Conservation (phyloP, 2,797 vertebrate genomes). For the Gobionotothen gibberifrons region DNA sequence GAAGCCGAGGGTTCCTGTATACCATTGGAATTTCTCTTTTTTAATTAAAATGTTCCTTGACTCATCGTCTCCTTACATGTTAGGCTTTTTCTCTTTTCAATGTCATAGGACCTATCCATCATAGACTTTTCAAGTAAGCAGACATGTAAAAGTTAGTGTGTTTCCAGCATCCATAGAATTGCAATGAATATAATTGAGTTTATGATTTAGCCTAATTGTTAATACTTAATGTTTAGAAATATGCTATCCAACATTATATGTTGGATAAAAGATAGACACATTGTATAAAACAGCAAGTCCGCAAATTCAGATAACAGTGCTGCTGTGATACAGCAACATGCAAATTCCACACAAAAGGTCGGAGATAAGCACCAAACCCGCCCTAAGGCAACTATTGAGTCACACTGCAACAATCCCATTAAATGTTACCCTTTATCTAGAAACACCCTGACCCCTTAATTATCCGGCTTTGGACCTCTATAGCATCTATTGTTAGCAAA, state of each 20-base stretch:
- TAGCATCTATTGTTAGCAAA: slow-evolving; percentile 4
- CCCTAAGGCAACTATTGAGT: slow-evolving; percentile 41
- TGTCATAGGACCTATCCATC: background rate
- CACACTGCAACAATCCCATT: slow-evolving; percentile 53
- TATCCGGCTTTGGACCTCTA: slow-evolving; percentile 28
- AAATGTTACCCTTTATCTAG: slow-evolving; percentile 58
- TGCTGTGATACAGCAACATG: slow-evolving; percentile 37
- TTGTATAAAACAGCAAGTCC: background rate
- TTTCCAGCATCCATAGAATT: background rate
- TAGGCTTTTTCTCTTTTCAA: slow-evolving; percentile 5
- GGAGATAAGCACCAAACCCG: slow-evolving; percentile 50
- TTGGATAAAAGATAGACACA: slow-evolving; percentile 6
- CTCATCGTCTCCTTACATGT: background rate
- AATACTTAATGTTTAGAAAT: background rate
- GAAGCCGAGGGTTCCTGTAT: background rate
- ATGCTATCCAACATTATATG: background rate
- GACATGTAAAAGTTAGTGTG: background rate
- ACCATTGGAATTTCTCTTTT: background rate
- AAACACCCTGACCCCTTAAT: slow-evolving; percentile 38
- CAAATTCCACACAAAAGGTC: slow-evolving; percentile 51
- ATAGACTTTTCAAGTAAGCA: background rate
- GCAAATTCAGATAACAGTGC: slow-evolving; percentile 20
- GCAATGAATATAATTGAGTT: background rate
- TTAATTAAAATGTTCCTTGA: background rate
- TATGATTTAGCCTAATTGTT: background rate